Conservation (phyloP, 2,888 invertebrate genomes). For the Tenthredo livida region DNA sequence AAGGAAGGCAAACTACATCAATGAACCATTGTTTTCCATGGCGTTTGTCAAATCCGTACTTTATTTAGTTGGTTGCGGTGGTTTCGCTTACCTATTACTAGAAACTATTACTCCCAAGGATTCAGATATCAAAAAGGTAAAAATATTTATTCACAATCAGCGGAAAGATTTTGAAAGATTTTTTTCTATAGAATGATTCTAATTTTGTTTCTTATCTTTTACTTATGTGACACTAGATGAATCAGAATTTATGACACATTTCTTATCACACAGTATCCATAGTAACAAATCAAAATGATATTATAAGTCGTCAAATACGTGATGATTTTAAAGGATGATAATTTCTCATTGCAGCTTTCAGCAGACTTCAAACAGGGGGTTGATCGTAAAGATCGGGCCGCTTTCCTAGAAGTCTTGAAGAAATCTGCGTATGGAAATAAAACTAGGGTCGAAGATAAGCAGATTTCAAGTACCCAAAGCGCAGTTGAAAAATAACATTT, state of each 20-base stretch:
- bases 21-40: conserved; percentile 80
- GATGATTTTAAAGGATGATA: neutral
- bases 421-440: conserved; percentile 78
- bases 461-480: neutral
- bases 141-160: conserved; percentile 8
- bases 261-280: conserved; percentile 26
- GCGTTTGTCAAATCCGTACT: conserved; percentile 74
- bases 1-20: conserved; percentile 80
- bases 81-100: conserved; percentile 53
- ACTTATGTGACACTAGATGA: conserved; percentile 48
- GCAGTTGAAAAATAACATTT: conserved; percentile 62
- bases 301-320: neutral
- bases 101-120: conserved; percentile 42
- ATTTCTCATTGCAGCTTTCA: conserved; percentile 30
- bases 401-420: conserved; percentile 78
- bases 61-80: conserved; percentile 53
- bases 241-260: conserved; percentile 64
- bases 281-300: conserved; percentile 12
- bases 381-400: conserved; percentile 69
- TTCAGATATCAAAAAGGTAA: conserved; percentile 61
- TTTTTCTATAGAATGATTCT: neutral
- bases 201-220: neutral
- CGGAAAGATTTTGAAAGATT: too few relatives aligned
- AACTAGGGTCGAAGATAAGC: conserved; percentile 68
- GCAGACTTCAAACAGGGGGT: neutral